phyloP scores from a whole-genome alignment of 2,888 invertebrate genomes.

The Hololepta plana region DNA sequence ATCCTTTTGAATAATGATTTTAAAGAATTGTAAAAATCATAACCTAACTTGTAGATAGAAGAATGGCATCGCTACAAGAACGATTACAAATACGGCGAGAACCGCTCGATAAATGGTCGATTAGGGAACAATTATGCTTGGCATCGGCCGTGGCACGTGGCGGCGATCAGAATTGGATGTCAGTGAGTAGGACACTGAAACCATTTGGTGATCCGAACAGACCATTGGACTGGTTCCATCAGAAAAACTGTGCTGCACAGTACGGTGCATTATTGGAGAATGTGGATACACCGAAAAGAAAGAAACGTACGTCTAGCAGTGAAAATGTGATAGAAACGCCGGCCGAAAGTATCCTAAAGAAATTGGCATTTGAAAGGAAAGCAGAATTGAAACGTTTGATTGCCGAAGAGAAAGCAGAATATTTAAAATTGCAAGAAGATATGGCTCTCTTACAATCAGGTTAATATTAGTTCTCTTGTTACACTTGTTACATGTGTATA shows the following conservation, averaged over 20 bases:
- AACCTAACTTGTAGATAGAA: too few species aligned
- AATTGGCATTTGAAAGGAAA: constrained; percentile 59
- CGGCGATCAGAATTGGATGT: constrained; percentile 86
- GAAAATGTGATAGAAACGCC: constrained; percentile 45
- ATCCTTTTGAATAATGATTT: too few species aligned
- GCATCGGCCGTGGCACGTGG: constrained; percentile 71
- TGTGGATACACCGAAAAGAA: constrained; percentile 70
- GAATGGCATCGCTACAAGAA: constrained; percentile 26
- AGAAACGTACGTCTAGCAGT: constrained; percentile 46
- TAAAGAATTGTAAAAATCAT: too few species aligned
- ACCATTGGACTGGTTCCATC: constrained; percentile 76
- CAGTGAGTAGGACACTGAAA: constrained; percentile 64
- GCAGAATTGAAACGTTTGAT: constrained; percentile 56
- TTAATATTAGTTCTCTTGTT: constrained; percentile 1
- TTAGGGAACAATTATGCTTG: constrained; percentile 65
- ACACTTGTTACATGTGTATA: not conserved
- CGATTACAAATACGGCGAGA: constrained; percentile 39
- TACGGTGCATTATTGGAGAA: constrained; percentile 67
- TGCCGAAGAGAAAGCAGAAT: constrained; percentile 53
- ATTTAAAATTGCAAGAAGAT: constrained; percentile 50
- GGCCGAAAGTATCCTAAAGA: constrained; percentile 58
- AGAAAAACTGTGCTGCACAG: constrained; percentile 78
- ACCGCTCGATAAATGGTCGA: constrained; percentile 71
- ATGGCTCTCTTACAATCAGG: constrained; percentile 36
- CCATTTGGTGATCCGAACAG: constrained; percentile 58